Evolutionary conservation across 1,140 invertebrate species (phyloP), one percentile per base, ranked within the genome.

Genomic region (Psilanteris sp.): DNA sequence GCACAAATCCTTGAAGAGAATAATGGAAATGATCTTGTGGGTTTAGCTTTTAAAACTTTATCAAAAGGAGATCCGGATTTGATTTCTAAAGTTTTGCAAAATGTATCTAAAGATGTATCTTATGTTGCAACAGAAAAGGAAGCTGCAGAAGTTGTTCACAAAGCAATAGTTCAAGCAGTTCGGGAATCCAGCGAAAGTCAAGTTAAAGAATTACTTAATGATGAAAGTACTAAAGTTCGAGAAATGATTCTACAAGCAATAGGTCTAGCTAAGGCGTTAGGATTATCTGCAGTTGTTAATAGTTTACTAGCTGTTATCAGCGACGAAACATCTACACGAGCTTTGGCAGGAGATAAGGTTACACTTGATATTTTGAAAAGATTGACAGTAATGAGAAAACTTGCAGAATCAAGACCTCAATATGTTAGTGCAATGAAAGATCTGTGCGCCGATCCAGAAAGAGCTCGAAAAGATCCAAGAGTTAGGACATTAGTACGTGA

Each of bases 361-460:
- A 91, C 91, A 1, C 79, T 93, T 31, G 91, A 92, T 44, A 92
- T 94, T 62, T 82, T 95, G n/a, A 91, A 91, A 83, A 89, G 94
- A 52, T 82, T 94, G 15, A 91, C 92, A 2, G 89, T 95, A 0
- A 93, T 95, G 90, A 88, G 91, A 46, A 91, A 94, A 82, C 85
- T 94, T 0, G 92, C 93, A 0, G 92, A 93, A 48, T 89, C 91
- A 72, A 90, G 91, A 27, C 92, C 92, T 1, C 90, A 90, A 6
- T 90, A 92, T 39, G 86, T 90, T 34, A 89, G 86, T 6, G 91
- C 92, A 0, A 83, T 94, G 8, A 83, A 87, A 11, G 90, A 92
- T 71, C 81, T 94, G 26, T 90, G 90, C 77, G 90, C 90, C 11
- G 91, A 93, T 80, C 91, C 93, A 10, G 91, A 92, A 70, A 83